A percentile compares a stretch with the other conserved stretches of the same genome.
phyloP scores from a whole-genome alignment of 2,113 vertebrate genomes.

The Ciconia boyciana region DNA sequence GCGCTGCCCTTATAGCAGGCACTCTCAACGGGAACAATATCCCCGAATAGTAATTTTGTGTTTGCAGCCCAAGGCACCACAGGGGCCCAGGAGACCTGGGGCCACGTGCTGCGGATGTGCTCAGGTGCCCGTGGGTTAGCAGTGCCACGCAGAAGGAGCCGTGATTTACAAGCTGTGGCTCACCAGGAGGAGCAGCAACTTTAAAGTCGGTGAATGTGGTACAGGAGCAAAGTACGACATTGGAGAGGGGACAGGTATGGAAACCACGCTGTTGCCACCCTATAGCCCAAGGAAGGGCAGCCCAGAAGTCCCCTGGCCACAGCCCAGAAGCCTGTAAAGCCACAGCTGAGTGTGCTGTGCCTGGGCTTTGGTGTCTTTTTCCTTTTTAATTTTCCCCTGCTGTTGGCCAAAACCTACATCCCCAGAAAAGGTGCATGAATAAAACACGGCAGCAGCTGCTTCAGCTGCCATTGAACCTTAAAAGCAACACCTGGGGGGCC shows the following conservation, averaged over 20 bases:
- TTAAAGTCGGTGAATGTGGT: not conserved
- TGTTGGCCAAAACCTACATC: not conserved
- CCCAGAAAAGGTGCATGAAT: not conserved
- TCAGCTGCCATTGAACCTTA: not conserved
- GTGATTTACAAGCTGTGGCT: not conserved
- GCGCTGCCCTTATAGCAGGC: too few species aligned
- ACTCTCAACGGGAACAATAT: not conserved
- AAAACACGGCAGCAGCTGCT: not conserved
- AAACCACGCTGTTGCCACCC: not conserved
- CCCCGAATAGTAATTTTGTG: not conserved
- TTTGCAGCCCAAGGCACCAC: not conserved
- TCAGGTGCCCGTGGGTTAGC: not conserved
- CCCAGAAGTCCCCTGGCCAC: not conserved
- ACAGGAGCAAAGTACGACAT: not conserved
- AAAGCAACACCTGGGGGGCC: not conserved
- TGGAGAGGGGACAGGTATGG: not conserved
- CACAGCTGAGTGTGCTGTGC: fast-evolving
- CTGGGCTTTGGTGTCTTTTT: not conserved
- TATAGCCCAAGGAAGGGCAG: not conserved
- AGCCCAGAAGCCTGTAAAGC: not conserved
- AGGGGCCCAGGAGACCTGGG: not conserved
- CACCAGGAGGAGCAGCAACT: not conserved
- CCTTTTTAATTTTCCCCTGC: not conserved
- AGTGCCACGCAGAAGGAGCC: not conserved
- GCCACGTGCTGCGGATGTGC: not conserved